Evolutionary conservation across 2,888 invertebrate species (phyloP).

Genomic region (Cactoblastis cactorum): DNA sequence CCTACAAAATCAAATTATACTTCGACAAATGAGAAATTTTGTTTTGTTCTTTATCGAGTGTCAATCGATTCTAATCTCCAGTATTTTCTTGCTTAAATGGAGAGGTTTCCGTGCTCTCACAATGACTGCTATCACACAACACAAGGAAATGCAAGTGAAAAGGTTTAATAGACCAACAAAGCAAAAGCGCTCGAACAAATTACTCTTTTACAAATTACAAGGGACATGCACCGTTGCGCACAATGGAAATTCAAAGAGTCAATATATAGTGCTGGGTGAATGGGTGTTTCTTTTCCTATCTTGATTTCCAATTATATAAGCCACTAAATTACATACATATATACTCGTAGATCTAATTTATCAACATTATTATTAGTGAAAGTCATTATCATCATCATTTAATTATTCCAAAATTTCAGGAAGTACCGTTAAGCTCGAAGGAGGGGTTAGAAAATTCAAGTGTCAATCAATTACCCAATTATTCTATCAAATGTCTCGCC

Average conservation of each 20-base stretch:
- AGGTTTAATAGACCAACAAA: slow-evolving; percentile 29
- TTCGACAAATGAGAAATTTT: background rate
- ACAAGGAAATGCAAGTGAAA: slow-evolving; percentile 20
- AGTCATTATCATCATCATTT: too few species aligned
- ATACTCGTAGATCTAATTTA: too few species aligned
- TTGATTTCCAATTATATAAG: background rate
- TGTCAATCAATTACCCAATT: too few species aligned
- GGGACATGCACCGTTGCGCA: slow-evolving; percentile 40
- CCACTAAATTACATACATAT: too few species aligned
- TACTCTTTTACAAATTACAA: slow-evolving; percentile 21
- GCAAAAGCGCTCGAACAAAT: slow-evolving; percentile 18
- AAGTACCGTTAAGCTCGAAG: too few species aligned
- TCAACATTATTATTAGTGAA: too few species aligned
- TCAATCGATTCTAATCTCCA: background rate
- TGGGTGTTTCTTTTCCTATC: background rate
- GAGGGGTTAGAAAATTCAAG: too few species aligned
- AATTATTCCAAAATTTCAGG: too few species aligned
- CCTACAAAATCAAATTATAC: background rate
- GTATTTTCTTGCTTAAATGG: background rate
- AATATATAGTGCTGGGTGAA: background rate
- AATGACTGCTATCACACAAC: background rate
- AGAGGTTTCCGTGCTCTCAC: background rate
- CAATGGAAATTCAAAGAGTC: slow-evolving; percentile 21
- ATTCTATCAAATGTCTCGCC: too few species aligned
- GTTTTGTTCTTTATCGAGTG: background rate